Evolutionary conservation across 2,797 vertebrate genomes (phyloP).

Genomic region (Passerculus sandwichensis): DNA sequence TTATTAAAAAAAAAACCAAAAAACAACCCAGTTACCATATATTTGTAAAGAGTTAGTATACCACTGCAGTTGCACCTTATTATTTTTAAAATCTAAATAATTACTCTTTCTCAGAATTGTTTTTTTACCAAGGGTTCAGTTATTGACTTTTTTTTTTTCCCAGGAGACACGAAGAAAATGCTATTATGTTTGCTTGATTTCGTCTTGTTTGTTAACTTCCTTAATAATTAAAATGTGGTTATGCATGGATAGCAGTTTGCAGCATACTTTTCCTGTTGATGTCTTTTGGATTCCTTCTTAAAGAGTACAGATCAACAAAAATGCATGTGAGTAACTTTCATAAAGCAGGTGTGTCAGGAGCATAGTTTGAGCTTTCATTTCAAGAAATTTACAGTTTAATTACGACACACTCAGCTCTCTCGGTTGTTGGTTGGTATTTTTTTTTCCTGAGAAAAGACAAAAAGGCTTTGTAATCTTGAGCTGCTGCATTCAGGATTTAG

Average conservation of each 20-base stretch:
- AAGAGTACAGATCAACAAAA: slow-evolving; percentile 28
- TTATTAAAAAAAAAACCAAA: not conserved
- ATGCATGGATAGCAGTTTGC: not conserved
- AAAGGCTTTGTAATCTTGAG: slow-evolving; percentile 64
- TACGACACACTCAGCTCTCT: slow-evolving; percentile 37
- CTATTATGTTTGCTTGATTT: not conserved
- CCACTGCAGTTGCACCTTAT: not conserved
- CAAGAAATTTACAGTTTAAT: slow-evolving; percentile 77
- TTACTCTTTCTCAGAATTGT: not conserved
- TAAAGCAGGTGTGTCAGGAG: slow-evolving; percentile 61
- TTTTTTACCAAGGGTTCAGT: not conserved
- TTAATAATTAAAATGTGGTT: not conserved
- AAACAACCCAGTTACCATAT: not conserved
- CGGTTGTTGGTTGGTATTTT: not conserved
- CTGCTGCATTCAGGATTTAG: slow-evolving; percentile 62
- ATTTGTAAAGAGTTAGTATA: not conserved
- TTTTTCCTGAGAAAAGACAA: slow-evolving; percentile 40
- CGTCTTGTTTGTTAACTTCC: not conserved
- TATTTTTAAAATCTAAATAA: not conserved
- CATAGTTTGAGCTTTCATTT: slow-evolving; percentile 55
- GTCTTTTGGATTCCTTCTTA: not conserved
- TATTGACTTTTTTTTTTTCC: not conserved
- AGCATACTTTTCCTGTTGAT: not conserved
- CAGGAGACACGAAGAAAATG: not conserved
- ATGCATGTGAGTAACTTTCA: slow-evolving; percentile 37